phyloP scores from a whole-genome alignment of 1,140 invertebrate species.

The Drosophila bocki region DNA sequence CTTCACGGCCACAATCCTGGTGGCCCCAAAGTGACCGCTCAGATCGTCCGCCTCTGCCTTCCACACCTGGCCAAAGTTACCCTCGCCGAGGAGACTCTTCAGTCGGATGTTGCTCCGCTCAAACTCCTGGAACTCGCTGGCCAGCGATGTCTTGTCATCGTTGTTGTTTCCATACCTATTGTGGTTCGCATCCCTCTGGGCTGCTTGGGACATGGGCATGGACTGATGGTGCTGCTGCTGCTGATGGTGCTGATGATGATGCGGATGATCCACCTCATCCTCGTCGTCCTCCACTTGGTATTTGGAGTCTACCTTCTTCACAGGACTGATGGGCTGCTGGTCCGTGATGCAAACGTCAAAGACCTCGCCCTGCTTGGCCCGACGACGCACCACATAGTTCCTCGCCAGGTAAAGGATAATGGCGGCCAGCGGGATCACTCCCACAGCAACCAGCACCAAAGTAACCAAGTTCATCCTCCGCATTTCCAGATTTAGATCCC shows the following conservation, averaged over 20 bases:
- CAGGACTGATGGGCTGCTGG: slow-evolving; percentile 82
- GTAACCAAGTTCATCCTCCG: slow-evolving; percentile 87
- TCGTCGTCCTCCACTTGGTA: slow-evolving; percentile 76
- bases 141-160: slow-evolving; percentile 74
- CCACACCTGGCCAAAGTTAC: slow-evolving; percentile 95
- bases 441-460: slow-evolving; percentile 87
- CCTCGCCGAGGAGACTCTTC: slow-evolving; percentile 92
- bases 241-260: slow-evolving; percentile 78
- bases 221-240: slow-evolving; percentile 51
- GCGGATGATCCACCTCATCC: slow-evolving; percentile 86
- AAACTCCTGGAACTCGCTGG: slow-evolving; percentile 89
- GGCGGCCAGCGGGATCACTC: slow-evolving; percentile 87
- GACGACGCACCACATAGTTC: slow-evolving; percentile 86
- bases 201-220: slow-evolving; percentile 38
- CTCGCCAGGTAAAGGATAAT: slow-evolving; percentile 87
- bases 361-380: slow-evolving; percentile 87
- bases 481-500: slow-evolving; percentile 86
- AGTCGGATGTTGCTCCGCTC: slow-evolving; percentile 91
- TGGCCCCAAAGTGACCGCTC: slow-evolving; percentile 91
- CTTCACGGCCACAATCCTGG: slow-evolving; percentile 92
- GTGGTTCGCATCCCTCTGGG: slow-evolving; percentile 65
- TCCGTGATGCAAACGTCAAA: slow-evolving; percentile 87
- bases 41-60: slow-evolving; percentile 93
- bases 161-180: slow-evolving; percentile 67
- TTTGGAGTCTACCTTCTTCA: slow-evolving; percentile 80